Base-by-base conservation (phyloP, 2,113 vertebrate genomes). In the Mugil cephalus region DNA sequence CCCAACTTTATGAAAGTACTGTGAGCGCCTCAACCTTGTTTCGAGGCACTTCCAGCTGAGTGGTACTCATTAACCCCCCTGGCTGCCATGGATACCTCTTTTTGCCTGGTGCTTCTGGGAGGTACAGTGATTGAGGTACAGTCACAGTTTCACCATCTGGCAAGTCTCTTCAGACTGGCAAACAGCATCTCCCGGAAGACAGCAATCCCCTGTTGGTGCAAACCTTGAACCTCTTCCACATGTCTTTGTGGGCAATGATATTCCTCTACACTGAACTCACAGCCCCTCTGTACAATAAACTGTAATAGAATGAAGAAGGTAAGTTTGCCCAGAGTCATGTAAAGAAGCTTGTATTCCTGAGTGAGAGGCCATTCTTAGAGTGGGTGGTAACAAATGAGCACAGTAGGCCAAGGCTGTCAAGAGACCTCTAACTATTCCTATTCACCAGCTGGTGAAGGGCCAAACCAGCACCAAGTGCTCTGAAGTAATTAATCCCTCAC, bases 81-180 rank as follows among this genome's bases (percentile, higher is more conserved):
- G 38, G 51, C 62, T 72, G 69, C 50, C n/a, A 2, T 43, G 43
- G 69, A 69, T 83, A 70, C 43, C 51, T 58, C 55, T 62, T 56
- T 45, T 66, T 13, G 21, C 43, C 51, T 7, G 30, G 66, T 63
- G 51, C 75, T 80, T 67, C 21, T 80, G 75, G 66, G 71, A 82
- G 42, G 47, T 79, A 24, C 18, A 46, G 58, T 87, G 78, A 89
- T 84, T 75, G 83, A 87, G 79, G 48, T 78, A 50, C 69, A 78
- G 46, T 76, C 64, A 74, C 36, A 53, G 66, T 50, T 69, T 72
- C 30, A 80, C 80, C 88, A 89, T 88, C 88, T 89, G 85, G 85
- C 84, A 50, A 45, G 21, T 60, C 69, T 69, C 73, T 77, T 75
- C 50, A 80, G 52, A 71, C 56, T 60, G 53, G 51, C 55, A 68